These are phyloP conservation scores for Xestoiulus laeticollis DNA, from an alignment of 2,888 invertebrate genomes.

Conservation along the genomic window DNA sequence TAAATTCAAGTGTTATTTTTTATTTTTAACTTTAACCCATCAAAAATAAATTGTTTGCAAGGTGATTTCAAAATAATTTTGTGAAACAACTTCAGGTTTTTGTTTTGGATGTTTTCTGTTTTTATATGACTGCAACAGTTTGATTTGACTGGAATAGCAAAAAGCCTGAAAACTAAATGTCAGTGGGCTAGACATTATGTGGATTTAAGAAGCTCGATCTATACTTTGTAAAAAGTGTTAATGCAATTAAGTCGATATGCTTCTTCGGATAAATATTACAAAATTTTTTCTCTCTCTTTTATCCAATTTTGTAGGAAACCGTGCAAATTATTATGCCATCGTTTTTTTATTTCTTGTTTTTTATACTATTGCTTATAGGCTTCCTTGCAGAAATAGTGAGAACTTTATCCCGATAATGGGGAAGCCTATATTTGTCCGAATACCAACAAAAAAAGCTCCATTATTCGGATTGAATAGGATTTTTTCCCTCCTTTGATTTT, in stretches of 20 bases:
- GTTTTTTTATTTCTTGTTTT: neutral
- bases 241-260: neutral
- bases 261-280: neutral
- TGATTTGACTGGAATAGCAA: neutral
- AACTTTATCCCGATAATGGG: neutral
- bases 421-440: neutral
- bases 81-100: neutral
- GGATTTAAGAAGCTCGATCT: neutral
- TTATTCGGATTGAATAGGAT: neutral
- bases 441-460: neutral
- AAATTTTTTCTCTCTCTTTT: too few relatives aligned
- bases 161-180: neutral
- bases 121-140: neutral
- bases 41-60: too few relatives aligned
- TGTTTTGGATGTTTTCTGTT: neutral
- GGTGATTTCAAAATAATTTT: too few relatives aligned
- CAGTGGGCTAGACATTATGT: neutral
- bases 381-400: neutral
- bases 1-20: too few relatives aligned
- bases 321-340: neutral
- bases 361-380: neutral
- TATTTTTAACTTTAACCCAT: too few relatives aligned
- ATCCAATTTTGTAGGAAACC: too few relatives aligned
- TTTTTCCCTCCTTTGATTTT: neutral
- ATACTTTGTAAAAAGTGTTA: constrained; percentile 10